Evolutionary conservation across 2,797 vertebrate genomes (phyloP), one percentile per base, ranked within the genome.

Genomic region (Steatocranus sp.): DNA sequence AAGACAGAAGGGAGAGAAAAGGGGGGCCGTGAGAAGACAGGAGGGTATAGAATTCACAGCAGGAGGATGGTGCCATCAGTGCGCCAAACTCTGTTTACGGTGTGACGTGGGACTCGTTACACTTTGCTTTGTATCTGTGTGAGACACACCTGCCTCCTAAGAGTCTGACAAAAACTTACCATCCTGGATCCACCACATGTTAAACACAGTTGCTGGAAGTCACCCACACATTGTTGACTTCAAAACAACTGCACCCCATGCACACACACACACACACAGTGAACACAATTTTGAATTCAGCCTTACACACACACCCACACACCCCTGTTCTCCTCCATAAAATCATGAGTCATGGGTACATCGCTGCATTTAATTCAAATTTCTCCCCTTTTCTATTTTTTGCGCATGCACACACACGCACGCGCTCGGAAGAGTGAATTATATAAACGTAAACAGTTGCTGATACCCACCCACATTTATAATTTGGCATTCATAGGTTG

Each of bases 341-440:
- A 96, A 83, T 75, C 93, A 95, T 94, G 95, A 96, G 94, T 96
- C 95, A 96, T 80, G 80, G 87, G 53, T 82, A 92, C 88, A 91
- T 83, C 89, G 86, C 91, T 92, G 91, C 87, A 92, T 93, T 92
- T 93, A 90, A 92, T 78, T 85, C 75, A 86, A 75, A 87, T 83
- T 30, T 76, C 14, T 75, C 41, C 34, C 61, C 84, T 56, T 76
- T 80, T 70, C 63, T 81, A 3, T 86, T 78, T 36, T 75, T 43
- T 56, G 79, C 78, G 54, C 87, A 82, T 73, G 41, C 58, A 17
- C 63, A 11, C 61, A 17, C 36, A 49, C 23, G 38, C 50, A 54
- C 78, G 56, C 83, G 27, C 75, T 63, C 80, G 3, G 49, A 83
- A 76, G 82, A 75, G 46, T 82, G 78, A 86, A 82, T 94, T 91